Evolutionary conservation across 1,140 invertebrate genomes (phyloP).

Genomic region (Pachyrhynchus sulphureomaculatus): DNA sequence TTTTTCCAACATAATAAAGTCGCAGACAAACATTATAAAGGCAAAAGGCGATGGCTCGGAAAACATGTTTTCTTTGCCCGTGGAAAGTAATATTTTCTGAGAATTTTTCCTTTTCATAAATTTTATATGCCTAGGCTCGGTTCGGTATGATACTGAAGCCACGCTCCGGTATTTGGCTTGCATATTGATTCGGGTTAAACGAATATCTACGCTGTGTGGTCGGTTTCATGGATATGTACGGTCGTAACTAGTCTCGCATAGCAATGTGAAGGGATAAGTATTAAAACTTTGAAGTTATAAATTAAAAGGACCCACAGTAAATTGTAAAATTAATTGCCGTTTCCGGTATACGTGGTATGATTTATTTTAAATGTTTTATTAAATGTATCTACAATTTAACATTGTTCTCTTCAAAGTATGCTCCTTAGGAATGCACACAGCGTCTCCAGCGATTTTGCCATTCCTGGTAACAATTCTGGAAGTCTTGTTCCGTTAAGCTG

Average conservation of each 20-base stretch:
- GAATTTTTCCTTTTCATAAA: conserved; percentile 44
- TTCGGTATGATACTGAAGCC: conserved; percentile 24
- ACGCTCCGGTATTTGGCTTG: conserved; percentile 32
- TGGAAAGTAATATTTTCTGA: conserved; percentile 31
- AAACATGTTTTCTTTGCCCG: conserved; percentile 25
- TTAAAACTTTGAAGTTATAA: neutral
- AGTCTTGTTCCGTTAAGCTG: no score
- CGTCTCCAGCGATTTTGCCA: no score
- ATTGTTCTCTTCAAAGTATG: no score
- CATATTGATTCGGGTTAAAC: conserved; percentile 43
- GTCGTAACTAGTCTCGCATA: conserved; percentile 7
- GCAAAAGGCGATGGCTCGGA: conserved; percentile 20
- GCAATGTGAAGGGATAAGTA: neutral
- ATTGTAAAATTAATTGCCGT: no score
- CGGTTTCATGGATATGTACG: conserved; percentile 17
- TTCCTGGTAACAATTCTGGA: no score
- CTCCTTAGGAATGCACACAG: no score
- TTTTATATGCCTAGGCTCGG: conserved; percentile 39
- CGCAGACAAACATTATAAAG: conserved; percentile 19
- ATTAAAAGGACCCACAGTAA: conserved; percentile 6
- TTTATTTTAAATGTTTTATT: no score
- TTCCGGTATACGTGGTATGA: no score
- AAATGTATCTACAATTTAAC: no score
- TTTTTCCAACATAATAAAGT: conserved; percentile 27
- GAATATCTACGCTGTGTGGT: conserved; percentile 25